These are phyloP conservation scores for Cydia strobilella DNA, from an alignment of 1,140 invertebrate genomes.

Conservation along the genomic window DNA sequence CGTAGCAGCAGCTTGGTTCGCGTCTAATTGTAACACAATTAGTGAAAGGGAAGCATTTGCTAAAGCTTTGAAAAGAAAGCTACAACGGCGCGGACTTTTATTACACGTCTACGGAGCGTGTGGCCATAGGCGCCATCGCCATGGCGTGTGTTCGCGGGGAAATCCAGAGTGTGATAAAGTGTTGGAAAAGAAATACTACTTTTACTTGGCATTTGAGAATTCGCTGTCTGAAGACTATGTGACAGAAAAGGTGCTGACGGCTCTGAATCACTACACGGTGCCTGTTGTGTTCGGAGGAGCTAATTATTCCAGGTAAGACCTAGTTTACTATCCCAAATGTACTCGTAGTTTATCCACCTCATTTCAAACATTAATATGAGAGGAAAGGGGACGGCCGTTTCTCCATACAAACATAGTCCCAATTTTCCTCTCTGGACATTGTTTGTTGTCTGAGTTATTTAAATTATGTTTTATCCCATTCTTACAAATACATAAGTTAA, in stretches of 20 bases:
- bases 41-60: slow-evolving; percentile 82
- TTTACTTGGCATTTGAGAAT: slow-evolving; percentile 87
- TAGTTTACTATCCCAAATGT: too few relatives aligned
- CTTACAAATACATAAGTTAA: too few relatives aligned
- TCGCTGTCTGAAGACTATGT: slow-evolving; percentile 82
- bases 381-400: too few relatives aligned
- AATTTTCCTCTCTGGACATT: too few relatives aligned
- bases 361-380: too few relatives aligned
- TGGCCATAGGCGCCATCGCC: slow-evolving; percentile 48
- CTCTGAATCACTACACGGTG: slow-evolving; percentile 53
- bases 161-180: slow-evolving; percentile 66
- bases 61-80: slow-evolving; percentile 78
- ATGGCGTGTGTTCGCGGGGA: slow-evolving; percentile 51
- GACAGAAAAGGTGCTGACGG: slow-evolving; percentile 78
- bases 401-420: too few relatives aligned
- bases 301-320: slow-evolving; percentile 66
- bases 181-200: slow-evolving; percentile 81
- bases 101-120: slow-evolving; percentile 87
- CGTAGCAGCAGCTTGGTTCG: slow-evolving; percentile 82
- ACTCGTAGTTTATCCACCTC: too few relatives aligned
- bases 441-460: too few relatives aligned
- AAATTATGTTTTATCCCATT: too few relatives aligned
- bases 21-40: slow-evolving; percentile 82
- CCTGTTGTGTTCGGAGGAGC: slow-evolving; percentile 63
- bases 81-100: slow-evolving; percentile 61